A percentile compares a stretch with the other conserved stretches of the same genome.
Conservation (phyloP, 2,113 vertebrate species). For the Aleadryas rufinucha region DNA sequence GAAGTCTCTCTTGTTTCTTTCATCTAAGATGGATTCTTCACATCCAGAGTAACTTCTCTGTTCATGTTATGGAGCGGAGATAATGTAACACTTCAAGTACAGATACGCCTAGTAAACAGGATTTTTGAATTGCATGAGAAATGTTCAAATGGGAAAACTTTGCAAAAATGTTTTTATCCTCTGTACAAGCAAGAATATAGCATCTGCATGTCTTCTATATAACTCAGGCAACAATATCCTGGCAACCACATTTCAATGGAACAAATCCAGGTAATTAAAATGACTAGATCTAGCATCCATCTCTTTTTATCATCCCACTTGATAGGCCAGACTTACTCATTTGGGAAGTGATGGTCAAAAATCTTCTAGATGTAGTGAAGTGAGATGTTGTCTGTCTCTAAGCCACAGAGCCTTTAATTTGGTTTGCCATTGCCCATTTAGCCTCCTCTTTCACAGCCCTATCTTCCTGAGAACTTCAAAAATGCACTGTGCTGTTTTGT, state of each 20-base stretch:
- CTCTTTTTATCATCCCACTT: constrained; percentile 60
- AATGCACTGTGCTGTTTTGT: not conserved
- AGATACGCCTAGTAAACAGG: constrained; percentile 30
- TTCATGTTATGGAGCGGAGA: not conserved
- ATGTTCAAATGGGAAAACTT: constrained; percentile 24
- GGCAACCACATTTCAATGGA: constrained; percentile 77
- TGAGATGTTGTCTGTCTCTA: not conserved
- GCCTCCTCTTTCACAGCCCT: not conserved
- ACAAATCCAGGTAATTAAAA: constrained; percentile 71
- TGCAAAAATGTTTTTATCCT: constrained; percentile 24
- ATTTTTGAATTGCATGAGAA: constrained; percentile 6
- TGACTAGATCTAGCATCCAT: constrained; percentile 41
- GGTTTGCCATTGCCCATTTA: not conserved
- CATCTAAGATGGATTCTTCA: not conserved
- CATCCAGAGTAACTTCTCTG: not conserved
- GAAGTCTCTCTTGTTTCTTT: not conserved
- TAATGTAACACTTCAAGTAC: not conserved
- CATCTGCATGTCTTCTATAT: constrained; percentile 58
- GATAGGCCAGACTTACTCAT: not conserved
- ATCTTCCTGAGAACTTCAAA: not conserved
- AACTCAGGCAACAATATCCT: constrained; percentile 82
- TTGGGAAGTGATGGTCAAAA: not conserved
- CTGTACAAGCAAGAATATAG: constrained; percentile 49
- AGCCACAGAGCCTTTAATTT: not conserved
- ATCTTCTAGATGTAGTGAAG: not conserved